Evolutionary conservation across 2,797 vertebrate species (phyloP).

Genomic region (Phoeniculus purpureus): DNA sequence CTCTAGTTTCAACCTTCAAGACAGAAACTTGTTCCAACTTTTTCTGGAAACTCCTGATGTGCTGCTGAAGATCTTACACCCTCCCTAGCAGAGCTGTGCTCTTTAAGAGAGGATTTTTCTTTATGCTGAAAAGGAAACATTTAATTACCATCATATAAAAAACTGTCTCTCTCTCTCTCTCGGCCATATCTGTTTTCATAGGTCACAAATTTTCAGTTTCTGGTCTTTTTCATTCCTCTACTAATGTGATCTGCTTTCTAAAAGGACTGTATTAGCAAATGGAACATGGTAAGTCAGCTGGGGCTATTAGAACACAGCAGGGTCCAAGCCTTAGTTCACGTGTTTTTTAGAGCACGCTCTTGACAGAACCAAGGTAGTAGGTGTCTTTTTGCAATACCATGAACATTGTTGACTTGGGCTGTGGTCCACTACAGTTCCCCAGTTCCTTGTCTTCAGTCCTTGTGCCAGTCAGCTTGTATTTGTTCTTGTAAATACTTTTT

Average conservation of each 20-base stretch:
- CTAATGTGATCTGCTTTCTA: not conserved
- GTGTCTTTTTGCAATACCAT: not conserved
- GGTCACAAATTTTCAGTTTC: not conserved
- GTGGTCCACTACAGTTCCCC: fast-evolving
- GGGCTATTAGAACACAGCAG: not conserved
- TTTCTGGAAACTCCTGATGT: not conserved
- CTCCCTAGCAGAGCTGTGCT: not conserved
- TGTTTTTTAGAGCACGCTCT: not conserved
- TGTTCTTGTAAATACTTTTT: not conserved
- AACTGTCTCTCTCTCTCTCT: not conserved
- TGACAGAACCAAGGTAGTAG: not conserved
- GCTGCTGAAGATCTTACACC: not conserved
- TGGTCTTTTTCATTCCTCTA: not conserved
- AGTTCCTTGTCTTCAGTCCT: not conserved
- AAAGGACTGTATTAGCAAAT: not conserved
- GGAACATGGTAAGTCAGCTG: not conserved
- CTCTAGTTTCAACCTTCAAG: not conserved
- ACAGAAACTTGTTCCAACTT: not conserved
- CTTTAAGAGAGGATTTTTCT: not conserved
- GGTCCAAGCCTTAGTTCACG: not conserved
- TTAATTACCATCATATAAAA: not conserved
- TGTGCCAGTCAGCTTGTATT: not conserved
- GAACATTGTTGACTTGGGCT: not conserved
- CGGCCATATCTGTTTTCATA: not conserved
- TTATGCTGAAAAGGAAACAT: not conserved